Evolutionary conservation across 1,140 invertebrate species (phyloP), one percentile per base, ranked within the genome.

Genomic region (Cyclina sinensis): DNA sequence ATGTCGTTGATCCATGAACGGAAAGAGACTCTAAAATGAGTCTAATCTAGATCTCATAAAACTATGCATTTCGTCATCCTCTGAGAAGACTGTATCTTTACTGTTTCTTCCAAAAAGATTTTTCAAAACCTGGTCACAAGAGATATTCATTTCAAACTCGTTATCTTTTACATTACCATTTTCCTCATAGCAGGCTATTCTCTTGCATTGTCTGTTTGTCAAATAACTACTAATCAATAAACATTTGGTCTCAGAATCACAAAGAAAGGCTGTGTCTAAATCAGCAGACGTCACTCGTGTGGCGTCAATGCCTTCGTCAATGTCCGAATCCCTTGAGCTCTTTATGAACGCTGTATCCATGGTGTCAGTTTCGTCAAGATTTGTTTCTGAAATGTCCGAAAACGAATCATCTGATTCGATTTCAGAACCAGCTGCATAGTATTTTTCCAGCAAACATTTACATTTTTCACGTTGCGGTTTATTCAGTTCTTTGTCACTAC

Each of bases 291-390:
- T 39, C 14, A 83, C 65, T 48, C 81, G 70, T 68, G 59, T 83
- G 37, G 70, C 65, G n/a, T 83, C 81, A 68, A 83, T 83, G 18
- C 81, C 81, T 73, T 83, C 81, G 46, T 83, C 81, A 83, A 37
- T 51, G n/a, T 83, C 81, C 2, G 62, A 68, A 51, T 83, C 59
- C 48, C 37, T 5, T 68, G 81, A 70, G 27, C 35, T 68, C 16
- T 83, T 73, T 24, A 83, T 30, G 32, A 83, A 83, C 16, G 81
- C 81, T 46, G 35, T 68, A 32, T 83, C 65, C 46, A 83, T 11
- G 27, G 35, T 30, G 48, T 21, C 39, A 1, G 35, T 16, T 24
- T 51, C 39, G 11, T 24, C n/a, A 18, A n/a, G 16, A 51, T n/a
- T 51, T 32, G 27, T 46, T 11, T 24, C 39, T 11, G 37, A n/a